Evolutionary conservation across 2,797 vertebrate species (phyloP).

Genomic region (Bovichtus diacanthus): DNA sequence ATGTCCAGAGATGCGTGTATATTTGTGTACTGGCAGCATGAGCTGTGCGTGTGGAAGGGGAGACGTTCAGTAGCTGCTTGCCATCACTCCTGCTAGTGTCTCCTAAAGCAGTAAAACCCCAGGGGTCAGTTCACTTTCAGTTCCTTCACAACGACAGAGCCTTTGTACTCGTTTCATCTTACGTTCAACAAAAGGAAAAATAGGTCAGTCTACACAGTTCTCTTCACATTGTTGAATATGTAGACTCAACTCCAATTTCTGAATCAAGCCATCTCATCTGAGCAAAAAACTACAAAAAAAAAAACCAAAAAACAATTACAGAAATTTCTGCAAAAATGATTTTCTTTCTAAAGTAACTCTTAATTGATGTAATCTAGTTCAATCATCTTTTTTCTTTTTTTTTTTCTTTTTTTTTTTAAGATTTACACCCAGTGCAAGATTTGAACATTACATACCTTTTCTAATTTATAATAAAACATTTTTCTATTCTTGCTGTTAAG

Average conservation of each 20-base stretch:
- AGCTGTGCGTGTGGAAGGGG: not conserved
- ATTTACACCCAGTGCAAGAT: not conserved
- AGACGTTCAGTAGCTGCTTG: constrained; percentile 1
- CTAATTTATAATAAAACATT: not conserved
- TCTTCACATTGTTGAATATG: not conserved
- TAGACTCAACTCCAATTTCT: not conserved
- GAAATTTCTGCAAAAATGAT: not conserved
- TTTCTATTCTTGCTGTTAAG: not conserved
- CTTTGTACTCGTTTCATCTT: not conserved
- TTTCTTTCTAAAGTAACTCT: not conserved
- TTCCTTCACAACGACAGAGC: not conserved
- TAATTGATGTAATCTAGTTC: not conserved
- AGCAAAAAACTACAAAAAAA: no score
- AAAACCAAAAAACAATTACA: no score
- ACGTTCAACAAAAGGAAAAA: not conserved
- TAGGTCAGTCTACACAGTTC: not conserved
- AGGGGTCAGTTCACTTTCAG: not conserved
- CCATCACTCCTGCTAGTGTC: constrained; percentile 9
- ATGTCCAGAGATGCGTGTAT: constrained; percentile 17
- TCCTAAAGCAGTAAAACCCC: constrained; percentile 6
- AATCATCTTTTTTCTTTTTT: no score
- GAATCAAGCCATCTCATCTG: not conserved
- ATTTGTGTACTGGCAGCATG: constrained; percentile 16
- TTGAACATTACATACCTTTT: not conserved
- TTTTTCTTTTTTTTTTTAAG: no score